These are phyloP conservation scores for Ramazzottius varieornatus DNA, from an alignment of 2,888 invertebrate species.

Conservation along the genomic window DNA sequence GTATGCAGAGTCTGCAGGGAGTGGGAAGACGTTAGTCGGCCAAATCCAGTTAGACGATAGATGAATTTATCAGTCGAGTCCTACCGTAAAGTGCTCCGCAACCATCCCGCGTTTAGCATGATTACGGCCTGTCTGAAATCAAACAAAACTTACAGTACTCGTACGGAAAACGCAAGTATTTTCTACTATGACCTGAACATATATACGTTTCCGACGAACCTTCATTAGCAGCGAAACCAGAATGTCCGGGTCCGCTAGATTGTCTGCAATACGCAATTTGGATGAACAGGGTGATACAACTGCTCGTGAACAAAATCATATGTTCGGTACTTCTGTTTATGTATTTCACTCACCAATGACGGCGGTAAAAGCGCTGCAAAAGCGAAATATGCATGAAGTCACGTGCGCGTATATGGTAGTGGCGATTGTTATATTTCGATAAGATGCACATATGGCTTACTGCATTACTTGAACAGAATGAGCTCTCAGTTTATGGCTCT, in stretches of 20 bases:
- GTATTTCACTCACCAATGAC: background rate
- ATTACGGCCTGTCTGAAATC: background rate
- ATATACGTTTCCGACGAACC: background rate
- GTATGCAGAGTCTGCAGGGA: background rate
- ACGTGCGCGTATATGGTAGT: background rate
- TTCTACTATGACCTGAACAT: too few species aligned
- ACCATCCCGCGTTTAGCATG: background rate
- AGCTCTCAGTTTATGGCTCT: background rate
- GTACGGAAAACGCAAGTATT: too few species aligned
- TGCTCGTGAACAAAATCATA: too few species aligned
- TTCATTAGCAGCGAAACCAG: background rate
- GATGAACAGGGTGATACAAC: too few species aligned
- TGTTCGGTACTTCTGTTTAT: too few species aligned
- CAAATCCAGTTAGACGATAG: background rate
- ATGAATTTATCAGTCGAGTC: background rate
- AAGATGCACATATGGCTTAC: background rate
- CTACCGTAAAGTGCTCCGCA: conserved; percentile 1
- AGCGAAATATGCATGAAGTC: background rate
- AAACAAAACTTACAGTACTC: background rate
- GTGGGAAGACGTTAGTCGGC: too few species aligned
- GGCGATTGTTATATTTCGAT: background rate
- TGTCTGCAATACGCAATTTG: background rate
- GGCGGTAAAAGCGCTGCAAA: background rate
- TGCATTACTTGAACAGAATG: conserved; percentile 3
- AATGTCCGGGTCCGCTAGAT: background rate